Base-by-base conservation (phyloP, 2,888 invertebrate genomes). In the Callimorpha dominula region DNA sequence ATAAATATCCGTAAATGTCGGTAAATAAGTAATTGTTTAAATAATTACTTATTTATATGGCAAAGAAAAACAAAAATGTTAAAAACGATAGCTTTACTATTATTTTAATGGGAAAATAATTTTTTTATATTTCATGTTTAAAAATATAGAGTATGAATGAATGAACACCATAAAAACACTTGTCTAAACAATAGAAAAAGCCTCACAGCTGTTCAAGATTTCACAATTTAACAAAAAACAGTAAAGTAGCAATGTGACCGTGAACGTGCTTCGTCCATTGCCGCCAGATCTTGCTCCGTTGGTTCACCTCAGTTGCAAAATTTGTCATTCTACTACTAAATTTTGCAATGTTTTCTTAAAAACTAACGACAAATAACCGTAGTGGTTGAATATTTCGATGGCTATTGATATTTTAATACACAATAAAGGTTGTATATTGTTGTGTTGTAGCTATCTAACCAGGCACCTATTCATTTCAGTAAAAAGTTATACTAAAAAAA, bases 241-340 rank as follows among this genome's bases (percentile, higher is more conserved):
- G 1, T 64, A 66, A 65, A 43, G 49, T 62, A 6, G 1, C 4
- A 46, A 9, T 3, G 31, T 73, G 80, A 74, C 80, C 79, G 74
- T 79, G 78, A 70, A 42, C 67, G 17, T 42, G 7, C 14, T 57
- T 65, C 57, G 75, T 85, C 75, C 86, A 86, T 82, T 75, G 80
- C 69, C 64, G 68, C 17, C 78, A 76, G 73, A 71, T 85, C 86
- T 85, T 83, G 82, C 68, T n/a, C 76, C 72, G 63, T 73, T 73
- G 15, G 69, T 60, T 70, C 70, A 75, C 57, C 76, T 80, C 81
- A 86, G 85, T 88, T 87, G 86, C 88, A 87, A 88, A 88, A 88
- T 46, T 82, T 80, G 76, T 77, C 84, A 79, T 81, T 86, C 84
- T 81, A 82, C 75, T 69, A 68, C 78, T 65, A 80, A 80, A 71